Base-by-base conservation (phyloP, 2,113 vertebrate genomes). In the Eretmochelys imbricata region DNA sequence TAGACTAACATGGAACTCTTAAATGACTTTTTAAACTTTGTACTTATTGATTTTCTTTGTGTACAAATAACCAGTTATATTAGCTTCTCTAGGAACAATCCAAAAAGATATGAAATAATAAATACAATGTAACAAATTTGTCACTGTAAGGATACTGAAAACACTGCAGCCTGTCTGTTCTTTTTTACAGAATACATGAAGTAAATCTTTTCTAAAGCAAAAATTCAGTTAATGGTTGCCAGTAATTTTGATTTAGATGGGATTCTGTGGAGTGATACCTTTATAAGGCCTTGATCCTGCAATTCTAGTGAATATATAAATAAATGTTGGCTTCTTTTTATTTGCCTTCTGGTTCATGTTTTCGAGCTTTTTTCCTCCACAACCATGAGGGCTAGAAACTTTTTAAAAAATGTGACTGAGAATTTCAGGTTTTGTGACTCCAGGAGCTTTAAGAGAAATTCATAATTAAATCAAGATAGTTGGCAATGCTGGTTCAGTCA, bases 1-100 rank as follows among this genome's bases (percentile, higher is more conserved):
- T 46, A 57, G 81, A 59, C 42, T 84, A 78, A 93, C 10, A 24
- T 59, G n/a, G 88, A 82, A 93, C 82, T 92, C 46, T 80, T n/a
- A 90, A 92, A 92, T 0, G 3, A 69, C 17, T 54, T 62, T 81
- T 92, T 93, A 54, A 84, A 53, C 31, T 78, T 91, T 96, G 78
- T 94, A 51, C 93, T 93, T 94, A 82, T 93, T 94, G 91, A 87
- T 14, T 82, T 94, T n/a, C 20, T 84, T 62, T 91, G 24, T 92
- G 80, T 91, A 89, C 3, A 24, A 29, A 20, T 65, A 38, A 42
- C 49, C 50, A 80, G 48, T 31, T 20, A n/a, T 59, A 42, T 38
- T 88, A 49, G 7, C 83, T 94, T 96, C 89, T 89, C 93, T 91
- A 96, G 62, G 90, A 95, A 92, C 54, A 50, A 29, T 8, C 38